These are phyloP conservation scores for Hemiprocne comata DNA, from an alignment of 2,113 vertebrate species.

Conservation along the genomic window DNA sequence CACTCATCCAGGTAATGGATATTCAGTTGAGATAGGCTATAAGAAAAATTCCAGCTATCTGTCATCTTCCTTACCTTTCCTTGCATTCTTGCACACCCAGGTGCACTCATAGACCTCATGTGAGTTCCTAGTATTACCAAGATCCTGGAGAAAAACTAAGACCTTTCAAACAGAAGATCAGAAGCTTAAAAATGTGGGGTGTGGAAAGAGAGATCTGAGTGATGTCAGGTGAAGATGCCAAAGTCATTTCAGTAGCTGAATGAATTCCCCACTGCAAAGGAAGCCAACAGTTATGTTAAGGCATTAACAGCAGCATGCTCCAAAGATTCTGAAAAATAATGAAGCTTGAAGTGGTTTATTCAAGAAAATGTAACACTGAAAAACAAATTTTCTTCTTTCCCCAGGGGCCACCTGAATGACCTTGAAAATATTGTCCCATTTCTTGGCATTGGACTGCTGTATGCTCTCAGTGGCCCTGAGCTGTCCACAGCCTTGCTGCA, in stretches of 20 bases:
- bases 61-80: not conserved
- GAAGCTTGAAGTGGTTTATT: not conserved
- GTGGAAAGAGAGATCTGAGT: not conserved
- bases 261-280: not conserved
- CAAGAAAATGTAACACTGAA: not conserved
- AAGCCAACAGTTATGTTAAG: not conserved
- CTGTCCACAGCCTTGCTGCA: constrained; percentile 83
- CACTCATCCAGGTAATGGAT: not conserved
- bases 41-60: not conserved
- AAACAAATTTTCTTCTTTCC: constrained; percentile 25
- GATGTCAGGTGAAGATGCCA: not conserved
- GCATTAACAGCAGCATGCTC: not conserved
- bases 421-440: constrained; percentile 93
- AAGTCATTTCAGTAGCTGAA: not conserved
- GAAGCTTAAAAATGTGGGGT: not conserved
- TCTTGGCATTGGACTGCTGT: constrained; percentile 85
- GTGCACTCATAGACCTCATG: not conserved
- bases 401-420: constrained; percentile 92
- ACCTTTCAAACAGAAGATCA: not conserved
- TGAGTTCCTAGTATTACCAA: not conserved
- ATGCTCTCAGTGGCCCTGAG: constrained; percentile 81
- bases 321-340: not conserved
- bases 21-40: not conserved
- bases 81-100: not conserved
- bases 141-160: not conserved